Conservation (phyloP, 2,113 vertebrate species). For the human (Homo sapiens) region DNA sequence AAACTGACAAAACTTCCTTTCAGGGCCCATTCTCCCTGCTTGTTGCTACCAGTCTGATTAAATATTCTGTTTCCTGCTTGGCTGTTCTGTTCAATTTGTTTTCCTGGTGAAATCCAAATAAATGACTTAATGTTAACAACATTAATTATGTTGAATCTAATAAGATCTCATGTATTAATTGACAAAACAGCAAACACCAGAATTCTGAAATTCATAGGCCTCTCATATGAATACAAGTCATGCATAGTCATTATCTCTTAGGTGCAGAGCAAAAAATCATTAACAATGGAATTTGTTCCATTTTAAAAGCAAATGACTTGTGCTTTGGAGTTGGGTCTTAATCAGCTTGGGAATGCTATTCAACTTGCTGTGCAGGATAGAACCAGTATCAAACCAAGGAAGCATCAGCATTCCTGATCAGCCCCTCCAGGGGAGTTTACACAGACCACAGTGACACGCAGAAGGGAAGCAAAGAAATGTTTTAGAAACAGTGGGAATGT, state of each 20-base stretch:
- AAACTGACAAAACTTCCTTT: not conserved
- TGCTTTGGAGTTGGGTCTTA: conserved; percentile 46
- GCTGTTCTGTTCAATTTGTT: conserved; percentile 75
- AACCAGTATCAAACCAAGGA: not conserved
- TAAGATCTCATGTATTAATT: conserved; percentile 74
- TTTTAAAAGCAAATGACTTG: conserved; percentile 70
- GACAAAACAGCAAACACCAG: conserved; percentile 70
- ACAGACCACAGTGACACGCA: not conserved
- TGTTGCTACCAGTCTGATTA: conserved; percentile 57
- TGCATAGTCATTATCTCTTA: conserved; percentile 76
- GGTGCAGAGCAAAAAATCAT: conserved; percentile 64
- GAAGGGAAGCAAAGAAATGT: conserved; percentile 65
- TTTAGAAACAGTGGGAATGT: conserved; percentile 52
- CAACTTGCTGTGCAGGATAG: not conserved
- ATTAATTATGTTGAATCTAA: conserved; percentile 78
- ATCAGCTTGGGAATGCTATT: conserved; percentile 39
- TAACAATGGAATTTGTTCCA: conserved; percentile 63
- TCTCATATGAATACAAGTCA: conserved; percentile 69
- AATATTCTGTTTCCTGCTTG: conserved; percentile 62
- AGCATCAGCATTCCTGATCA: conserved; percentile 27
- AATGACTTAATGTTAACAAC: conserved; percentile 75
- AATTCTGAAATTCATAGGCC: conserved; percentile 63
- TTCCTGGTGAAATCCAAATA: conserved; percentile 76
- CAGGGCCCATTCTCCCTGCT: not conserved
- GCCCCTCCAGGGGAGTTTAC: conserved; percentile 39